Evolutionary conservation across 2,113 vertebrate genomes (phyloP), one percentile per base, ranked within the genome.

Genomic region (Plecotus auritus): DNA sequence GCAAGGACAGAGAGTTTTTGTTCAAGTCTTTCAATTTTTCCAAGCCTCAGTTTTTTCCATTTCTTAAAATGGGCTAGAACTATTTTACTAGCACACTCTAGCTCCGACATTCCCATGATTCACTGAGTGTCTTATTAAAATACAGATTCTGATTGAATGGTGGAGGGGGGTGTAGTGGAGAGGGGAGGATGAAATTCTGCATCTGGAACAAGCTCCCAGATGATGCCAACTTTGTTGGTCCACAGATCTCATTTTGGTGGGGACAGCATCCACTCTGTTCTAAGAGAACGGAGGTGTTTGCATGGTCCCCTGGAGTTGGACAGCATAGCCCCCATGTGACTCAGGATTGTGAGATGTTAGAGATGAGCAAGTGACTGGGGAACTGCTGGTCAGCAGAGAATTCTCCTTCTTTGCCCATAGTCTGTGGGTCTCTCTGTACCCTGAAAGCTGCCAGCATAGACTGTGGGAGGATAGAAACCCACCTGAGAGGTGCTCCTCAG

Each of bases 331-430:
- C 76, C 64, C 6, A 1, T 1, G 37, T 9, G 32, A 37, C 40
- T 54, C 66, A 49, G 56, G n/a, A 40, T 7, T 8, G 12, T 4
- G 0, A 8, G 7, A 81, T 45, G 40, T 28, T 30, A 42, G 47
- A 61, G 20, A n/a, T 47, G 12, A 26, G n/a, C 37, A 11, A 17
- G 14, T 47, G 47, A 7, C 10, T 11, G 22, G 37, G 59, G 40
- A 51, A 17, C 11, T 2, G 2, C 13, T 12, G 1, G 18, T 72
- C n/a, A 18, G n/a, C 23, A n/a, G 47, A 59, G 47, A 35, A 22
- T 5, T 23, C 35, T 17, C 11, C n/a, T 56, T 64, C 11, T 10
- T 42, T 35, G 51, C 14, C 8, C 0, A 1, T 0, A 1, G 22
- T 47, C 40, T 51, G 35, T 51, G 18, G 18, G 37, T 32, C 70